These are phyloP conservation scores for Esox masquinongy DNA, from an alignment of 2,797 vertebrate genomes.

Conservation along the genomic window DNA sequence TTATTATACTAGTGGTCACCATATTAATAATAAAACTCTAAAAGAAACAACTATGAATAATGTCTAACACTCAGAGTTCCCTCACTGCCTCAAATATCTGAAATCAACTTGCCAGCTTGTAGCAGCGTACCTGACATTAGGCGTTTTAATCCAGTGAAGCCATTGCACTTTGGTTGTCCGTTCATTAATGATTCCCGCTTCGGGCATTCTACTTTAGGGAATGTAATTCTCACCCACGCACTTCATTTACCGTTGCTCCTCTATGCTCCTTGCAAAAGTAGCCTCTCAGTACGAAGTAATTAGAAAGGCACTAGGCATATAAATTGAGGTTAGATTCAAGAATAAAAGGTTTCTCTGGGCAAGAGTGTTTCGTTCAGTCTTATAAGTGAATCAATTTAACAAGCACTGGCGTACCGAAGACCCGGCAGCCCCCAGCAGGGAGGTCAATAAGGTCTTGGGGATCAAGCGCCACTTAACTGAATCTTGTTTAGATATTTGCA, in stretches of 20 bases:
- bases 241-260: background rate
- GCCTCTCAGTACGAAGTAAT: background rate
- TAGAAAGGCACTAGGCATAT: background rate
- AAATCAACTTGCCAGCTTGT: background rate
- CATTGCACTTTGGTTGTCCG: background rate
- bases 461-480: no score
- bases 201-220: background rate
- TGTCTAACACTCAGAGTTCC: background rate
- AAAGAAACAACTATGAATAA: background rate
- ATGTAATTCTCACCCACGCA: background rate
- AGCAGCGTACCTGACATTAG: background rate
- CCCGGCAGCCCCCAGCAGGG: no score
- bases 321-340: background rate
- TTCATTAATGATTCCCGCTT: slow-evolving; percentile 4
- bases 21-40: background rate
- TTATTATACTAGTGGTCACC: no score
- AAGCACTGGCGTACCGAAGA: background rate
- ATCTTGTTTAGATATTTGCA: no score
- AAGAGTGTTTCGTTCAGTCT: background rate
- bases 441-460: no score
- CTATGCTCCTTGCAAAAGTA: background rate
- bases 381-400: background rate
- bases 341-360: background rate
- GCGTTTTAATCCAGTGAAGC: background rate
- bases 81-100: background rate